Conservation (phyloP, 2,888 invertebrate species). For the Baronia brevicornis region DNA sequence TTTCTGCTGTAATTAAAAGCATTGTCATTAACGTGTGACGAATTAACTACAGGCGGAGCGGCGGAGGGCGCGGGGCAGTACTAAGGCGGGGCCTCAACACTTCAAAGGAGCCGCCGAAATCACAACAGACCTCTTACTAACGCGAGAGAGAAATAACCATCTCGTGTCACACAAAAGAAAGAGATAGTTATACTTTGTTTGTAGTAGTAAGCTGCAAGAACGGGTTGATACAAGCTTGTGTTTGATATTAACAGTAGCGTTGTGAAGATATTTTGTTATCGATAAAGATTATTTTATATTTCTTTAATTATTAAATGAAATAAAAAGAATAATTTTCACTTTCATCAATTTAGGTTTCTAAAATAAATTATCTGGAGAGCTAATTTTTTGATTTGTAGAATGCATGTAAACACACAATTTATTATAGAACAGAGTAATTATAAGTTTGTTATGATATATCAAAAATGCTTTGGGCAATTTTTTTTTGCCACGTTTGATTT, state of each 20-base stretch:
- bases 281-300: slow-evolving; percentile 16
- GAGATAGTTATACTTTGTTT: slow-evolving; percentile 42
- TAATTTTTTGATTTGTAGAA: no score
- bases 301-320: slow-evolving; percentile 23
- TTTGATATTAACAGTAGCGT: slow-evolving; percentile 53
- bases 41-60: slow-evolving; percentile 51
- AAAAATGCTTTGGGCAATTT: no score
- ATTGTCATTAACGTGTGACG: slow-evolving; percentile 70
- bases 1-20: slow-evolving; percentile 65
- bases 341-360: no score
- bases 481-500: no score
- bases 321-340: not conserved
- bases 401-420: no score
- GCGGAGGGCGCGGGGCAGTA: slow-evolving; percentile 37
- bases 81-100: slow-evolving; percentile 57
- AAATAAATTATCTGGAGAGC: no score
- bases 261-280: slow-evolving; percentile 24
- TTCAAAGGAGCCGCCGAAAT: slow-evolving; percentile 60
- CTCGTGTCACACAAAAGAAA: slow-evolving; percentile 20
- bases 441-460: no score
- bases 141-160: slow-evolving; percentile 33
- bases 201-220: slow-evolving; percentile 65
- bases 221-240: slow-evolving; percentile 64
- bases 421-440: no score
- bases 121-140: slow-evolving; percentile 53